phyloP scores from a whole-genome alignment of 2,888 invertebrate genomes.

The Melipona bicolor region DNA sequence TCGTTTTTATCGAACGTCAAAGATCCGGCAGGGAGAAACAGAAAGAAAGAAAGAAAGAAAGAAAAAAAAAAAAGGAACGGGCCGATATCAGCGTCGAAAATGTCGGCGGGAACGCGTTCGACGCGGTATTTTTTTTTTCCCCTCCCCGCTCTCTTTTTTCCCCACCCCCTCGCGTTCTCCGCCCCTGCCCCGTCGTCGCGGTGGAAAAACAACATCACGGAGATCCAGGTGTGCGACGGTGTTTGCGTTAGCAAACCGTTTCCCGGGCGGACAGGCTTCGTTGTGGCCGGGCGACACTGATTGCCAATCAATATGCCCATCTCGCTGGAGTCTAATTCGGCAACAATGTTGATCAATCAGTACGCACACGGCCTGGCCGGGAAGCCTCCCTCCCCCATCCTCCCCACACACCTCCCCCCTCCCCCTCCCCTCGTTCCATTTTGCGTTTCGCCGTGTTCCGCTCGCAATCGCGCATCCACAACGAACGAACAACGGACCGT shows the following conservation, averaged over 20 bases:
- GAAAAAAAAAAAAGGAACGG: not conserved
- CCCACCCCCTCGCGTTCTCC: not conserved
- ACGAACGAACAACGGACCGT: conserved; percentile 68
- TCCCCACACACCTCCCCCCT: no score
- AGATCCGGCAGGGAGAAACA: conserved; percentile 18
- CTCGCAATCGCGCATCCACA: conserved; percentile 73
- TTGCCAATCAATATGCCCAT: conserved; percentile 84
- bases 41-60: no score
- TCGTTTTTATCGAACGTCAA: conserved; percentile 29
- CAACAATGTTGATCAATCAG: conserved; percentile 84
- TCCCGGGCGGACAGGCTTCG: conserved; percentile 78
- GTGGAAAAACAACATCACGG: conserved; percentile 69
- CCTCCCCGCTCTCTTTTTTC: not conserved
- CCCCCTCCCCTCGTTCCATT: conserved; percentile 57
- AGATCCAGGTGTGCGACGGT: conserved; percentile 72
- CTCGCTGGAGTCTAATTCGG: conserved; percentile 83
- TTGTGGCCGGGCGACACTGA: conserved; percentile 81
- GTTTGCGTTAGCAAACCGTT: conserved; percentile 78
- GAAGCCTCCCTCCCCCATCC: conserved; percentile 53
- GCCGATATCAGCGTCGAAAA: conserved; percentile 65
- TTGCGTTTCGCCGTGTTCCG: conserved; percentile 70
- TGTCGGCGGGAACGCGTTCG: conserved; percentile 56
- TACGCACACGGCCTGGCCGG: conserved; percentile 75
- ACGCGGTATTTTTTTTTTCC: conserved; percentile 60
- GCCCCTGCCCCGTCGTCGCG: not conserved